Base-by-base conservation (phyloP, 2,797 vertebrate genomes). In the Chelonia mydas region DNA sequence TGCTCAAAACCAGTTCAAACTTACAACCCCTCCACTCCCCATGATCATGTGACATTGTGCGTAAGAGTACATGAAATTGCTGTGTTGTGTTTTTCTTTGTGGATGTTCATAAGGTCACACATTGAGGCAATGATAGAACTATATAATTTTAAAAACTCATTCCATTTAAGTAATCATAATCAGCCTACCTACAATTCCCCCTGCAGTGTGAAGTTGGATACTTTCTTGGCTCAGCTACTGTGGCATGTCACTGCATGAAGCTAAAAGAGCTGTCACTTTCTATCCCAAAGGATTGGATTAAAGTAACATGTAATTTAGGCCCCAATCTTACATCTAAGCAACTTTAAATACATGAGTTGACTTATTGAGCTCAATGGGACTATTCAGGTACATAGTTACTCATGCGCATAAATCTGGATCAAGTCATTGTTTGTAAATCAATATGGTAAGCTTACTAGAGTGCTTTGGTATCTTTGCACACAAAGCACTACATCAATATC, bases 131-230 rank as follows among this genome's bases (percentile, higher is more conserved):
- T 91, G 89, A 88, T 68, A 90, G 53, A 25, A 4, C 74, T 95
- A 33, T 81, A 95, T 97, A 90, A 96, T 97, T 96, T 41, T 85
- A 97, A 97, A 83, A 84, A 37, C 50, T 96, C 72, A 92, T 96
- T 97, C 88, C 0, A 0, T 92, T 95, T 95, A 89, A 93, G 89
- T 95, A 83, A 92, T 92, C 97, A 96, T 89, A 96, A 94, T 94
- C 85, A 86, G 37, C 28, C n/a, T 95, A 94, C 79, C 92, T 94
- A 86, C 55, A 59, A 3, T 65, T 72, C 47, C 94, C 88, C 93
- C 85, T 55, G 45, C 49, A 51, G 49, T 8, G 0, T 25, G 86
- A 93, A 96, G 88, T 95, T 93, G 82, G 90, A 68, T 23, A 5
- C n/a, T 72, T 86, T 90, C 85, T 88, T 0, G 49, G 91, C 78